These are phyloP conservation scores for Otus sunia DNA, from an alignment of 2,113 vertebrate genomes.

Conservation along the genomic window DNA sequence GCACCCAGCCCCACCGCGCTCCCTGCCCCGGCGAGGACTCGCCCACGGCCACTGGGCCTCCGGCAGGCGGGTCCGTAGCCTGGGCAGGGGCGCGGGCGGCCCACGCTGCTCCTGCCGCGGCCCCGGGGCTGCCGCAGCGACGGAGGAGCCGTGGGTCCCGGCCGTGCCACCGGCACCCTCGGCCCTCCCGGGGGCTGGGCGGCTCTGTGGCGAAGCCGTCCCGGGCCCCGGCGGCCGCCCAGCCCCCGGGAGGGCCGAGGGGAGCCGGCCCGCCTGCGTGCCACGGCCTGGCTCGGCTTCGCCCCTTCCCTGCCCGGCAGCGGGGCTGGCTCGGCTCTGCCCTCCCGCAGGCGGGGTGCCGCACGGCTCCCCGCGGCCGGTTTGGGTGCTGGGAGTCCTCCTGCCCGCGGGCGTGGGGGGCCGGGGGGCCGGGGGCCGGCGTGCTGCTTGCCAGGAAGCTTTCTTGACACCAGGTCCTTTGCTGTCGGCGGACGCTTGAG, in stretches of 20 bases:
- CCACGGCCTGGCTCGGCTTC: not conserved
- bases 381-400: not conserved
- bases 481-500: not conserved
- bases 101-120: fast-evolving
- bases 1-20: not conserved
- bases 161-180: not conserved
- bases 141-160: not conserved
- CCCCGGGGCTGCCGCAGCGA: fast-evolving
- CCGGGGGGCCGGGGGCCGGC: not conserved
- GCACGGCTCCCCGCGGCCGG: not conserved
- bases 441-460: not conserved
- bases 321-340: not conserved
- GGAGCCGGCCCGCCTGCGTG: not conserved
- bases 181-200: not conserved
- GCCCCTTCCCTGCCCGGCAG: not conserved
- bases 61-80: not conserved
- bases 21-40: not conserved
- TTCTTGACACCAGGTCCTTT: not conserved
- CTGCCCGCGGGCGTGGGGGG: fast-evolving
- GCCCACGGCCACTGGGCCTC: fast-evolving
- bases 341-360: not conserved
- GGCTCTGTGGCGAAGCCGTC: fast-evolving
- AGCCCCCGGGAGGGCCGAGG: not conserved
- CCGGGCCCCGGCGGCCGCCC: fast-evolving
- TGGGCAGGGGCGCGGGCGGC: fast-evolving